Evolutionary conservation across 1,140 invertebrate genomes (phyloP).

Genomic region (Aphelinus certus): DNA sequence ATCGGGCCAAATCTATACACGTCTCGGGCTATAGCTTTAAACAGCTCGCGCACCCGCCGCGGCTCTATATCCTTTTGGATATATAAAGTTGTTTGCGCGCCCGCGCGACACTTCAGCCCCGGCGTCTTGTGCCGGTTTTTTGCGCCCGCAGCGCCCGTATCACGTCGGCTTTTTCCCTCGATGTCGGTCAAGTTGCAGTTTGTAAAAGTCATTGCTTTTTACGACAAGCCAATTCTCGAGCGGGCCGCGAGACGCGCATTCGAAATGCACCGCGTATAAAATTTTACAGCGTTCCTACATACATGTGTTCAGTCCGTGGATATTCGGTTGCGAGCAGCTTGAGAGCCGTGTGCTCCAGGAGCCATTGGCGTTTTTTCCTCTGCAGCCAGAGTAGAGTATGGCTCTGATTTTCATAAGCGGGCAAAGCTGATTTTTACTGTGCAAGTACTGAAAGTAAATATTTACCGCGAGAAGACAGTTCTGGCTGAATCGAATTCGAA

Average conservation of each 20-base stretch:
- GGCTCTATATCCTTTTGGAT: slow-evolving; percentile 27
- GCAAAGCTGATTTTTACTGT: slow-evolving; percentile 3
- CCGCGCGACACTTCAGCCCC: slow-evolving; percentile 38
- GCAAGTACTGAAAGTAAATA: no score
- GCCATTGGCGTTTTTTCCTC: slow-evolving; percentile 2
- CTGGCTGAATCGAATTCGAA: no score
- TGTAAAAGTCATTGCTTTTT: slow-evolving; percentile 29
- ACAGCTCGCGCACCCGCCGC: slow-evolving; percentile 28
- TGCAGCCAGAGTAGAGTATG: background rate
- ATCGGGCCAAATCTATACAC: slow-evolving; percentile 29
- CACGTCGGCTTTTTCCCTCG: slow-evolving; percentile 8
- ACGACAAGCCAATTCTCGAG: slow-evolving; percentile 29
- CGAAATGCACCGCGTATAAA: slow-evolving; percentile 13
- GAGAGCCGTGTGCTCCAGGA: no score
- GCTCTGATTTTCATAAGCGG: background rate
- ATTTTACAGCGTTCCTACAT: slow-evolving; percentile 14
- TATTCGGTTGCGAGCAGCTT: slow-evolving; percentile 1
- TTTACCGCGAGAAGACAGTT: no score
- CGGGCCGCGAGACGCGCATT: background rate
- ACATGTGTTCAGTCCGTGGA: no score
- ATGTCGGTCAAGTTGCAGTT: slow-evolving; percentile 1
- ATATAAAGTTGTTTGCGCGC: slow-evolving; percentile 39
- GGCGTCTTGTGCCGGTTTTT: slow-evolving; percentile 45
- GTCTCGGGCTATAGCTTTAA: slow-evolving; percentile 24
- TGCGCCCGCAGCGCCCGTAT: slow-evolving; percentile 37